Evolutionary conservation across 30 jellyfish, hydroid and myxozoan genomes (phyloP).

Genomic region (Mastigias papua): DNA sequence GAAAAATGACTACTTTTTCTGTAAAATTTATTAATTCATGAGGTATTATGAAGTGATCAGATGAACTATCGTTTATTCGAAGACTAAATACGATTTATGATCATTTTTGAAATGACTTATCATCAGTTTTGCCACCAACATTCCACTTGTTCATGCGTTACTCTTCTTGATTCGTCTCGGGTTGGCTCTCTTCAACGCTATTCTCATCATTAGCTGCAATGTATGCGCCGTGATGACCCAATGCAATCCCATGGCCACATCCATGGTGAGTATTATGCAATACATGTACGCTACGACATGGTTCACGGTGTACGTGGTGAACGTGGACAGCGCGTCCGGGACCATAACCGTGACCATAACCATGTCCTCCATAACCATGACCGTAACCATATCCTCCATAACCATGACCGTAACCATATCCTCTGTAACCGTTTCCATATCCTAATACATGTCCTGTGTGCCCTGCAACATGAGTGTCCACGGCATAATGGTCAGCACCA

Average conservation of each 20-base stretch:
- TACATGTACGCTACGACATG: slow-evolving; percentile 47
- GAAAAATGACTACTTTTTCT: too few relatives aligned
- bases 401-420: slow-evolving; percentile 55
- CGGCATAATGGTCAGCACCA: slow-evolving; percentile 62
- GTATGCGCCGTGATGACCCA: slow-evolving; percentile 36
- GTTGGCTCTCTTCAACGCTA: slow-evolving; percentile 5
- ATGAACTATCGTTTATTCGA: too few relatives aligned
- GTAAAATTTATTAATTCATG: too few relatives aligned
- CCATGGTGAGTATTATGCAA: slow-evolving; percentile 35
- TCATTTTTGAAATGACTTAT: too few relatives aligned
- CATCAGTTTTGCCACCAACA: too few relatives aligned
- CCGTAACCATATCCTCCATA: slow-evolving; percentile 52
- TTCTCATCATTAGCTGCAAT: slow-evolving; percentile 5
- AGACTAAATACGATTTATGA: too few relatives aligned
- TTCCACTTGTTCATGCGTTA: too few relatives aligned
- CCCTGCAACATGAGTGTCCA: slow-evolving; percentile 57
- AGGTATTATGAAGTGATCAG: too few relatives aligned
- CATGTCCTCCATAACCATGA: slow-evolving; percentile 44
- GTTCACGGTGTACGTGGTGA: slow-evolving; percentile 23
- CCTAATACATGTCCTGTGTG: slow-evolving; percentile 46
- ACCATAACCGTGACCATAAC: slow-evolving; percentile 15
- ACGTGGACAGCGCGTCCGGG: slow-evolving; percentile 15
- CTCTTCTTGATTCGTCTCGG: too few relatives aligned
- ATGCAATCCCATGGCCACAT: slow-evolving; percentile 25
- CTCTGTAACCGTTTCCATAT: slow-evolving; percentile 16